Evolutionary conservation across 23 tunicate genomes (phyloP), one percentile per base, ranked within the genome.

Genomic region (Corella eumyota): DNA sequence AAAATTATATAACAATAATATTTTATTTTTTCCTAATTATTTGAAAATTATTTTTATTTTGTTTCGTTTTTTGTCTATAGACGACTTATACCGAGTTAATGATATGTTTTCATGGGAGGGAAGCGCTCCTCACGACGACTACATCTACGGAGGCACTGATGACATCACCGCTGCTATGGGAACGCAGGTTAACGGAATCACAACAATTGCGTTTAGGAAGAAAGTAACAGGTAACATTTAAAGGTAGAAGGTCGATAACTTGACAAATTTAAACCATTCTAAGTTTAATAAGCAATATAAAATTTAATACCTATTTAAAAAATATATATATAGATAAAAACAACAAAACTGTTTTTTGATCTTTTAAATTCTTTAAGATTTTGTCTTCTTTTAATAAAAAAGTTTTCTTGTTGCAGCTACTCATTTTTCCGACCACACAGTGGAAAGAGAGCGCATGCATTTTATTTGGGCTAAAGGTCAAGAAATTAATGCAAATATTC

Each of bases 131-230:
- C n/a, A 24, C 38, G 20, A 38, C 3, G 80, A 74, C 30, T 26
- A 68, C 34, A 37, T 37, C 56, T 74, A 62, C 51, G 80, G 80
- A 3, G 80, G 80, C 29, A 62, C 49, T 36, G 80, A 74, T 46
- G 70, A 56, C 20, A 52, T 74, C 35, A 74, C 80, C n/a, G 28
- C 80, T 29, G 80, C 80, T 5, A 30, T 45, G 22, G 80, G 80
- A 29, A 28, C 56, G 30, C 80, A 74, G 44, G 71, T 37, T 11
- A 47, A 56, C 57, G 71, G 57, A 44, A 38, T 53, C 6, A 74
- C 80, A 3, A 74, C 80, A 1, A 64, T 74, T 26, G 64, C 37
- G 21, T 62, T 74, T 22, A 25, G 80, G 45, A 74, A 74, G 55
- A 64, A 55, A 54, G 57, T 33, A 15, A 31, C 60, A 27, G 71